A percentile compares a stretch with the other conserved stretches of the same genome.
These are phyloP conservation scores for Archaeoteleia sp. DNA, from an alignment of 2,888 invertebrate genomes.

Conservation along the genomic window DNA sequence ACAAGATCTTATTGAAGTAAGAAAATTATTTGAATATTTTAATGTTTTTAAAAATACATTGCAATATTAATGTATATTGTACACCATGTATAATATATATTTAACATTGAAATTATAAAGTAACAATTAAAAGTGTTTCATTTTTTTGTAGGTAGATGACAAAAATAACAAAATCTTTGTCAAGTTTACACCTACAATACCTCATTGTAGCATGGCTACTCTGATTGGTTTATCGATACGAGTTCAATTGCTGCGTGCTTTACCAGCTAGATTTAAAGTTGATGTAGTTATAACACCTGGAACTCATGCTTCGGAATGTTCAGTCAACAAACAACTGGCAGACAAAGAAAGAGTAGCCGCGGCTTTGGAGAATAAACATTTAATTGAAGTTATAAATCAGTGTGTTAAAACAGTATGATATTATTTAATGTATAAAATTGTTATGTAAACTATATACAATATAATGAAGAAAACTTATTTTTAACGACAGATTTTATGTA, in stretches of 20 bases:
- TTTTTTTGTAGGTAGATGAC: slow-evolving; percentile 81
- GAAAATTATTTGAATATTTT: slow-evolving; percentile 1
- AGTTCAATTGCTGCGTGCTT: slow-evolving; percentile 89
- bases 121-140: background rate
- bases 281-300: slow-evolving; percentile 93
- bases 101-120: background rate
- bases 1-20: slow-evolving; percentile 82
- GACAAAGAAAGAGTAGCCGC: slow-evolving; percentile 99
- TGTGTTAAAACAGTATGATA: slow-evolving; percentile 79
- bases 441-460: background rate
- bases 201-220: slow-evolving; percentile 99
- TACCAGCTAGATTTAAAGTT: slow-evolving; percentile 91
- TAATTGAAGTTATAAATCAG: slow-evolving; percentile 95
- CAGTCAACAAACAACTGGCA: slow-evolving; percentile 97
- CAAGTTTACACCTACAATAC: slow-evolving; percentile 97
- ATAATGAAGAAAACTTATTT: no score
- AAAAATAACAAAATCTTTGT: slow-evolving; percentile 83
- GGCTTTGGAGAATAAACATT: slow-evolving; percentile 93
- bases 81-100: no score
- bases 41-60: slow-evolving; percentile 1
- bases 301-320: slow-evolving; percentile 91
- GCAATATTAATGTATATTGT: no score
- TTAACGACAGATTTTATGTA: no score
- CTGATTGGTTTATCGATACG: slow-evolving; percentile 93
- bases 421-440: background rate